A percentile compares a stretch with the other conserved stretches of the same genome.
These are phyloP conservation scores for Myiopsitta monachus DNA, from an alignment of 2,113 vertebrate genomes.

Conservation along the genomic window DNA sequence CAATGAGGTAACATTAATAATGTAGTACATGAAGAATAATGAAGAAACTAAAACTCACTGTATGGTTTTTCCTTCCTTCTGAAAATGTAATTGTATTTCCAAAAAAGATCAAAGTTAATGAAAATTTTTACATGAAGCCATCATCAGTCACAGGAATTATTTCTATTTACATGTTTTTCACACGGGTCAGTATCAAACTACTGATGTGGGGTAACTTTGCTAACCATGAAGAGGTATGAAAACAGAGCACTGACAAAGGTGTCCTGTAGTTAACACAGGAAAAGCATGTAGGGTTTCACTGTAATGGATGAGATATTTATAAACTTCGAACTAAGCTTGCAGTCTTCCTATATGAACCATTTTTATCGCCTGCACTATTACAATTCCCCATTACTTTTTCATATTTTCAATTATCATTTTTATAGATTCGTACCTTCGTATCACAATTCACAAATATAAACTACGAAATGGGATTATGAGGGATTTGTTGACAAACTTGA, in stretches of 20 bases:
- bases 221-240: not conserved
- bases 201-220: not conserved
- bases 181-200: not conserved
- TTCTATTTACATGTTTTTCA: not conserved
- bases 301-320: not conserved
- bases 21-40: not conserved
- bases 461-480: not conserved
- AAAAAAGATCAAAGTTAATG: not conserved
- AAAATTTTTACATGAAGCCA: not conserved
- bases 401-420: not conserved
- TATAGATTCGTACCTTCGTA: not conserved
- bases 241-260: not conserved
- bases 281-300: not conserved
- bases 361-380: not conserved
- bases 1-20: conserved; percentile 23
- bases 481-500: not conserved
- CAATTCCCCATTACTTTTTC: not conserved
- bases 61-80: not conserved
- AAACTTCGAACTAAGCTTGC: not conserved
- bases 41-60: not conserved
- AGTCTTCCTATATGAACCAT: not conserved
- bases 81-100: not conserved
- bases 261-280: not conserved
- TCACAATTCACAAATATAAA: not conserved
- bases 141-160: not conserved